Evolutionary conservation across 2,888 invertebrate genomes (phyloP).

Genomic region (Acanthosepion lycidas): DNA sequence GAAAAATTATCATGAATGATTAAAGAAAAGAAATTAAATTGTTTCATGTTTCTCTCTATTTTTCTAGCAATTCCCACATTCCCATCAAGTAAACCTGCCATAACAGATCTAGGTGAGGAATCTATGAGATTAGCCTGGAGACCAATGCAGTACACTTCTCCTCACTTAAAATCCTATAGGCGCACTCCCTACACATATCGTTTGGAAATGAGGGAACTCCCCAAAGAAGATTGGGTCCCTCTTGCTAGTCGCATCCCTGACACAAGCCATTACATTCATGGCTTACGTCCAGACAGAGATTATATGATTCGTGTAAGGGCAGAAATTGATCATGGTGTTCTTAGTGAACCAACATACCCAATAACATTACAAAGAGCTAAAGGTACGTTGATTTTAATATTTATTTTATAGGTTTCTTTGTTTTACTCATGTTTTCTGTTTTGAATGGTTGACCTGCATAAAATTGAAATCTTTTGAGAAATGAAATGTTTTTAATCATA

Average conservation of each 20-base stretch:
- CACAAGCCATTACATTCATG: slow-evolving; percentile 67
- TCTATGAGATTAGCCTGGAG: slow-evolving; percentile 67
- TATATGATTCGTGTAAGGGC: slow-evolving; percentile 96
- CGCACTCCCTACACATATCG: slow-evolving; percentile 63
- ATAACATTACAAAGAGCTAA: slow-evolving; percentile 74
- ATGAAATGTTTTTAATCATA: too few relatives aligned
- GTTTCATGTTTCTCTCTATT: background rate
- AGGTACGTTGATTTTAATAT: slow-evolving; percentile 54
- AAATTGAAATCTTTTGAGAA: background rate
- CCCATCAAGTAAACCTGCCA: slow-evolving; percentile 62
- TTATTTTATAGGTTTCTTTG: background rate
- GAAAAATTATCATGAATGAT: too few relatives aligned
- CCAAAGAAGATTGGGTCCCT: slow-evolving; percentile 62
- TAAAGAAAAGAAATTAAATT: background rate
- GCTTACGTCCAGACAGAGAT: slow-evolving; percentile 90
- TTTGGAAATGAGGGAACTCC: slow-evolving; percentile 59
- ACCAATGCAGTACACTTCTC: slow-evolving; percentile 61
- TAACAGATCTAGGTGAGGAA: slow-evolving; percentile 67
- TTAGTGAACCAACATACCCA: slow-evolving; percentile 96
- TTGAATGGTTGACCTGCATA: background rate
- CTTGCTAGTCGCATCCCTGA: slow-evolving; percentile 64
- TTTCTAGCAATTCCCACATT: slow-evolving; percentile 62
- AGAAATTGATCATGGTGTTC: slow-evolving; percentile 92
- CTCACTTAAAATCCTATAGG: slow-evolving; percentile 52
- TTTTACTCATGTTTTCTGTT: background rate